phyloP scores from a whole-genome alignment of 2,797 vertebrate species.

The Nannoperca australis region DNA sequence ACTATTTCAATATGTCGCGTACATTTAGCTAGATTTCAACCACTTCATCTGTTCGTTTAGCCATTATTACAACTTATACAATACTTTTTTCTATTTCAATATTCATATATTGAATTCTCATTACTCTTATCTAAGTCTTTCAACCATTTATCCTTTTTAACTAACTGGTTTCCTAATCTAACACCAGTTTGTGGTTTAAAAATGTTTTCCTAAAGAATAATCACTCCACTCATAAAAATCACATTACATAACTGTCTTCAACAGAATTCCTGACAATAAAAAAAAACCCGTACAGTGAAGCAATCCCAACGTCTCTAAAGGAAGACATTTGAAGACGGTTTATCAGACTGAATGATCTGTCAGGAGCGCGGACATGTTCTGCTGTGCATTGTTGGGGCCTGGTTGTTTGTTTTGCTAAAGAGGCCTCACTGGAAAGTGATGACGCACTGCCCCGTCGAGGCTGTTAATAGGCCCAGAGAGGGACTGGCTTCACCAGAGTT shows the following conservation, averaged over 20 bases:
- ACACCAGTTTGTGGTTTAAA: not conserved
- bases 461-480: not conserved
- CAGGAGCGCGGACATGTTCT: not conserved
- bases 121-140: not conserved
- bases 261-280: too few relatives aligned
- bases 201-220: too few relatives aligned
- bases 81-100: not conserved
- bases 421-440: slow-evolving; percentile 17
- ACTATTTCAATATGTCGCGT: too few relatives aligned
- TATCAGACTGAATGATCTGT: not conserved
- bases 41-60: not conserved
- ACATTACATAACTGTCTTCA: not conserved
- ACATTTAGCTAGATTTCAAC: not conserved
- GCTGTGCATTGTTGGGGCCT: not conserved
- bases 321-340: not conserved
- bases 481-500: slow-evolving; percentile 13
- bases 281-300: not conserved
- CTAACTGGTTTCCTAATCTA: not conserved
- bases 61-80: not conserved
- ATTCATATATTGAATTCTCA: not conserved
- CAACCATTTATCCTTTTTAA: not conserved
- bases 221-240: not conserved
- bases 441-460: not conserved
- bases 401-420: not conserved
- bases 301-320: not conserved